phyloP scores from a whole-genome alignment of 2,113 vertebrate species.

The Rhinogobius similis region DNA sequence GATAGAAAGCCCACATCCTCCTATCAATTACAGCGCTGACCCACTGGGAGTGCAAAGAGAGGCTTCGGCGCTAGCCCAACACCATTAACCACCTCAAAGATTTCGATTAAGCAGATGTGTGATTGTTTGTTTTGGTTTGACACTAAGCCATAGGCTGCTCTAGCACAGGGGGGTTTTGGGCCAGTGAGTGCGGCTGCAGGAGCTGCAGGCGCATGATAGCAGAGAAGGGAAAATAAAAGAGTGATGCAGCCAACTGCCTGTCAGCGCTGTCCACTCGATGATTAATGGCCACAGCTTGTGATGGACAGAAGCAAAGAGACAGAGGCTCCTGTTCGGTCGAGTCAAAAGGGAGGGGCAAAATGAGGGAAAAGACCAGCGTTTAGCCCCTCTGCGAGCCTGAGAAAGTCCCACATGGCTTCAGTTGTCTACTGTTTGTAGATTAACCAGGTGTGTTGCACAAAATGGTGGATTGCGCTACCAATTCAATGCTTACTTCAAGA shows the following conservation, averaged over 20 bases:
- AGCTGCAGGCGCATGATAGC: slow-evolving; percentile 35
- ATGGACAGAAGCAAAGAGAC: slow-evolving; percentile 66
- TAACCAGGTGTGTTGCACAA: slow-evolving; percentile 3
- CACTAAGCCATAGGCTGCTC: slow-evolving; percentile 45
- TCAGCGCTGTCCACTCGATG: slow-evolving; percentile 72
- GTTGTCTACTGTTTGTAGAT: slow-evolving; percentile 32
- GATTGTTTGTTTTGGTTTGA: slow-evolving; percentile 67
- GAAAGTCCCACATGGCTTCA: slow-evolving; percentile 46
- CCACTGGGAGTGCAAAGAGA: slow-evolving; percentile 36
- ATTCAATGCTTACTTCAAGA: neutral
- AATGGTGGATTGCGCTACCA: neutral
- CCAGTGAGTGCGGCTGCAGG: slow-evolving; percentile 23
- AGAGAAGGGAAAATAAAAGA: slow-evolving; percentile 44
- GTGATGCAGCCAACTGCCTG: slow-evolving; percentile 71
- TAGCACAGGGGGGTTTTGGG: slow-evolving; percentile 21
- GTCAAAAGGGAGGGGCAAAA: slow-evolving; percentile 25
- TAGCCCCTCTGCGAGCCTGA: slow-evolving; percentile 28
- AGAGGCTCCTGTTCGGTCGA: slow-evolving; percentile 61
- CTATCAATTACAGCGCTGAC: slow-evolving; percentile 59
- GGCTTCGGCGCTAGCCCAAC: slow-evolving; percentile 11
- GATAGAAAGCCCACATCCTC: slow-evolving; percentile 28
- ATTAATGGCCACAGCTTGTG: slow-evolving; percentile 70
- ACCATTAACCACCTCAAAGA: slow-evolving; percentile 60
- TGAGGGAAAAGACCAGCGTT: slow-evolving; percentile 48
- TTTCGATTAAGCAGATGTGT: slow-evolving; percentile 63